Evolutionary conservation across 2,797 vertebrate species (phyloP), one percentile per base, ranked within the genome.

Genomic region (Falco rusticolus): DNA sequence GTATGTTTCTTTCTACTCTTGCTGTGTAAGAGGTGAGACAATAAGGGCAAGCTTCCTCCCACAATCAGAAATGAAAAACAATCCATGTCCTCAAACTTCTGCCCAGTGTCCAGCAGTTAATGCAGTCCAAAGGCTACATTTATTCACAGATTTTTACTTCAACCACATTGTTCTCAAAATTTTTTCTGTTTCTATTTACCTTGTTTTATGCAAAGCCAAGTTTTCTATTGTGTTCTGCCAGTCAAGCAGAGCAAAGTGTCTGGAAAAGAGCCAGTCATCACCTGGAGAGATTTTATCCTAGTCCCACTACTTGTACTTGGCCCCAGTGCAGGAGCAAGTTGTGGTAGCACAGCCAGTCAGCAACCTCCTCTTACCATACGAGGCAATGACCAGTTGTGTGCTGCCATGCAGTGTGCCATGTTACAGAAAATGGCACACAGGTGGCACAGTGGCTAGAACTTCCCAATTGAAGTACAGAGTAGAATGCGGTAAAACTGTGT

Each of bases 181-280:
- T n/a, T 74, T 85, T 85, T 75, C 64, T 84, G 13, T 63, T 89
- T 84, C 74, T 92, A 28, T 89, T 92, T 95, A 63, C 24, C 14
- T 85, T 92, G 25, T 24, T 57, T 54, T 84, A 57, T 26, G 48
- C 41, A 87, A 90, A 83, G 28, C 3, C 48, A 80, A 31, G 37
- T 91, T 85, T 83, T 80, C 60, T 64, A 57, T 66, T 89, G 82
- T 77, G 31, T 63, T 90, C 45, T 86, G 53, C 60, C 60, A 80
- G 60, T 22, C 60, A 87, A 59, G 43, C 13, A 0, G 37, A 60
- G 37, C 28, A 64, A 84, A 45, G 28, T 54, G 22, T 70, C 51
- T 89, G 89, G 79, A 80, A 93, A 80, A 69, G 18, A 77, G 66
- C 15, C 43, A 96, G 19, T 31, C 60, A 41, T 63, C 51, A 29